Base-by-base conservation (phyloP, 1,140 invertebrate species). In the Drosophila tristis region DNA sequence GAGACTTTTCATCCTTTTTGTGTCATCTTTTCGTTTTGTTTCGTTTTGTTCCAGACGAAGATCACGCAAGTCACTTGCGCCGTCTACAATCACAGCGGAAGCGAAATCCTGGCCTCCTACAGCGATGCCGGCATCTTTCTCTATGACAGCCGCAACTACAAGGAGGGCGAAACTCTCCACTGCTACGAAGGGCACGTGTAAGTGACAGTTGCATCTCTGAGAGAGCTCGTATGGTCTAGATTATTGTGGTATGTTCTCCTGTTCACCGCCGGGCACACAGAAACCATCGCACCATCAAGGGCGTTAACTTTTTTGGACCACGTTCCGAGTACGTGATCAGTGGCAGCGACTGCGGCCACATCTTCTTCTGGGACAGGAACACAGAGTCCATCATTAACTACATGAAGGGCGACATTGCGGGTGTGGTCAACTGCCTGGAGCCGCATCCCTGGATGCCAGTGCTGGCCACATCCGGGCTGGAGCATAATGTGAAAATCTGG, bases 401-500 rank as follows among this genome's bases (percentile, higher is more conserved):
- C 93, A 95, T 98, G 93, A 92, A 94, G 74, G 98, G 95, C 9
- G 98, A 99, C 93, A 94, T 95, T 71, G 95, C 95, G 75, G 97
- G 98, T 68, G 96, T 98, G 90, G 98, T 98, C 0, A 99, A 99
- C 93, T 96, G 96, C 73, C 93, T 99, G 73, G 98, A 98, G 90
- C 95, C 96, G 7, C 98, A 99, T 93, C 98, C 98, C 1, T 93
- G 94, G 74, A 94, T 96, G 80, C 98, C 98, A 11, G 94, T 97
- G 48, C 92, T 99, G 70, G 98, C 97, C 4, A 98, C 97, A 7
- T 91, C 90, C 11, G 91, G 98, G 3, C 93, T 99, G 4, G 98
- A 99, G 93, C 95, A 95, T 82, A 96, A 98, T 91, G 95, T 99
- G 3, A 99, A 99, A 93, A 96, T 99, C 49, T 99, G 98, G 98